These are phyloP conservation scores for Drosophila pegasa DNA, from an alignment of 2,888 invertebrate species.

Conservation along the genomic window DNA sequence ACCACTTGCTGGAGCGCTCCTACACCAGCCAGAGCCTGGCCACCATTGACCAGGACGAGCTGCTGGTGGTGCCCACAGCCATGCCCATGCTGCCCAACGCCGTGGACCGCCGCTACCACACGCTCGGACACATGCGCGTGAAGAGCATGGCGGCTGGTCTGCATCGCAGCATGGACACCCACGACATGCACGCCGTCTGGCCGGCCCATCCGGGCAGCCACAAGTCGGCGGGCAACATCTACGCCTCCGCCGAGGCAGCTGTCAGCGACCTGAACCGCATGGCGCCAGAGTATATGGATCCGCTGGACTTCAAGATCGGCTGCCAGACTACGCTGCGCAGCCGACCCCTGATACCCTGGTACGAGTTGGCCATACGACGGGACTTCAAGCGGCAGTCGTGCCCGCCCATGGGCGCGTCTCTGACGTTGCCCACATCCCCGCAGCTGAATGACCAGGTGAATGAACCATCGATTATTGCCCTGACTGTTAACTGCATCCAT, in stretches of 20 bases:
- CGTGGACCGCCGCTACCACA: constrained; percentile 83
- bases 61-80: constrained; percentile 81
- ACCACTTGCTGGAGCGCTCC: constrained; percentile 82
- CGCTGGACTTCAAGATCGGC: constrained; percentile 89
- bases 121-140: constrained; percentile 83
- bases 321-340: constrained; percentile 88
- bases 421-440: constrained; percentile 63
- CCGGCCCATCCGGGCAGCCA: constrained; percentile 60
- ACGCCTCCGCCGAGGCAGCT: constrained; percentile 80
- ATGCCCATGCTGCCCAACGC: constrained; percentile 83
- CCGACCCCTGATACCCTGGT: constrained; percentile 93
- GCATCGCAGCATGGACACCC: constrained; percentile 77
- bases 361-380: constrained; percentile 93
- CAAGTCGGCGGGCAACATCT: constrained; percentile 83
- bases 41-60: constrained; percentile 83
- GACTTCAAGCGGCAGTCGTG: constrained; percentile 91
- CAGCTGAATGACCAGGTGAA: constrained; percentile 78
- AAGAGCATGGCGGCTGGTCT: constrained; percentile 82
- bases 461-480: neutral
- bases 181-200: constrained; percentile 67
- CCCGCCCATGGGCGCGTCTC: constrained; percentile 87
- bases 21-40: constrained; percentile 80
- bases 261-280: constrained; percentile 78
- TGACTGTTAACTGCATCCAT: neutral
- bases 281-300: constrained; percentile 84